These are phyloP conservation scores for Cryptoleucopteryx plumbea DNA, from an alignment of 2,113 vertebrate species.

Conservation along the genomic window DNA sequence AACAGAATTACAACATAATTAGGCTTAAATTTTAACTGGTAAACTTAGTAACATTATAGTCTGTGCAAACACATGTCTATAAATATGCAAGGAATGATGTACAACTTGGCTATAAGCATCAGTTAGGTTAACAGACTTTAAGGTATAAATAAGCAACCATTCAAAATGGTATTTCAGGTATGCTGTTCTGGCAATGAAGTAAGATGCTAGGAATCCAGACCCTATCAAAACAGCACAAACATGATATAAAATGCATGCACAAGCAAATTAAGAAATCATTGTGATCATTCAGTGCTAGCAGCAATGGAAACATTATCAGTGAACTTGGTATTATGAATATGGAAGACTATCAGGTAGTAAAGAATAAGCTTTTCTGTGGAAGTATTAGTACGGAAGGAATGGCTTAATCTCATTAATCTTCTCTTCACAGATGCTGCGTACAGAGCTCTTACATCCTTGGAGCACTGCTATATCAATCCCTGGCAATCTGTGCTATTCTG, in stretches of 20 bases:
- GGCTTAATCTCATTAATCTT: not conserved
- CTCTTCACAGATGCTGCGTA: not conserved
- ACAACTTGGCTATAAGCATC: not conserved
- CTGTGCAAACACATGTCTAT: not conserved
- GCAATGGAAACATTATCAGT: not conserved
- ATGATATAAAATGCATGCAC: not conserved
- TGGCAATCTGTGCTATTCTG: not conserved
- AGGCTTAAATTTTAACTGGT: not conserved
- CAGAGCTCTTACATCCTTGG: not conserved
- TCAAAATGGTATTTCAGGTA: slow-evolving; percentile 39
- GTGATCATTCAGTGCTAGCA: not conserved
- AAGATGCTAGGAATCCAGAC: not conserved
- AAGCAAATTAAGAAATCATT: not conserved
- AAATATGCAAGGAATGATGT: not conserved
- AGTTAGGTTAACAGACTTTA: not conserved
- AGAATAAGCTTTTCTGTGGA: not conserved
- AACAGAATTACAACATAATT: not conserved
- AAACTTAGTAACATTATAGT: not conserved
- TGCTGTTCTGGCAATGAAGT: not conserved
- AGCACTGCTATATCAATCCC: not conserved
- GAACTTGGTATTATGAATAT: not conserved
- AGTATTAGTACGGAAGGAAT: not conserved
- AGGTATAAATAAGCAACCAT: not conserved
- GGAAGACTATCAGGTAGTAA: not conserved
- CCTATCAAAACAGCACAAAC: not conserved